Percentiles rank a stretch among this genome's conserved stretches.
Conservation (phyloP, 2,888 invertebrate species). For the Pycnomerus fuliginosus region DNA sequence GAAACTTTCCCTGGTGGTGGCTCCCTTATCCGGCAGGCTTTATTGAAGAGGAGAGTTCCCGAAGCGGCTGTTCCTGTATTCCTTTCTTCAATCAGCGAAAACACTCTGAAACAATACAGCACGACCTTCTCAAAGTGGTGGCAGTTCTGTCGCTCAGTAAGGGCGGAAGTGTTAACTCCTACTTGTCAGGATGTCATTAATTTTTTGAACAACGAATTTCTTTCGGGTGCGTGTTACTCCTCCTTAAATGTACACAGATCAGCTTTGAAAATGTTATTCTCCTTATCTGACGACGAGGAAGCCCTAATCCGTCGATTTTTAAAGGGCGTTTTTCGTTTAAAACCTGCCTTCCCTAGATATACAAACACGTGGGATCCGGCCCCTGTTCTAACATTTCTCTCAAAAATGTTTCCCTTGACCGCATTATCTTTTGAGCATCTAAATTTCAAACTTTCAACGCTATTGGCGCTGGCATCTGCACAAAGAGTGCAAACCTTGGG, state of each 20-base stretch:
- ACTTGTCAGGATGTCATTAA: no score
- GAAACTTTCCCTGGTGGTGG: slow-evolving; percentile 1
- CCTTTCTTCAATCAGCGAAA: neutral
- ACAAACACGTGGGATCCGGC: slow-evolving; percentile 29
- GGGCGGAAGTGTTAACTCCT: no score
- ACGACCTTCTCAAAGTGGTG: neutral
- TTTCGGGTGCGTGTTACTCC: no score
- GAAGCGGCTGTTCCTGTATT: neutral
- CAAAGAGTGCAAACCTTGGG: slow-evolving; percentile 24
- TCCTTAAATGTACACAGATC: neutral
- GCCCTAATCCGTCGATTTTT: slow-evolving; percentile 27
- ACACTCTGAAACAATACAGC: slow-evolving; percentile 2
- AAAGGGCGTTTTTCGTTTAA: slow-evolving; percentile 25
- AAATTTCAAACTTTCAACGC: slow-evolving; percentile 20
- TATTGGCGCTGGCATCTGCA: slow-evolving; percentile 27
- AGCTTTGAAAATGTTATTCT: neutral
- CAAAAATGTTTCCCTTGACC: slow-evolving; percentile 6
- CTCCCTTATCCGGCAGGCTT: neutral
- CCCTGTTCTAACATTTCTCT: slow-evolving; percentile 25
- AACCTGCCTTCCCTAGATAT: slow-evolving; percentile 28
- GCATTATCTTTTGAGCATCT: slow-evolving; percentile 12
- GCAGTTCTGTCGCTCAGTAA: no score
- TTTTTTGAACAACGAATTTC: no score
- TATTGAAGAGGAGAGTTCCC: neutral
- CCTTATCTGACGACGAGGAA: neutral